Conservation (phyloP, 2,888 invertebrate species). For the Hyles lineata region DNA sequence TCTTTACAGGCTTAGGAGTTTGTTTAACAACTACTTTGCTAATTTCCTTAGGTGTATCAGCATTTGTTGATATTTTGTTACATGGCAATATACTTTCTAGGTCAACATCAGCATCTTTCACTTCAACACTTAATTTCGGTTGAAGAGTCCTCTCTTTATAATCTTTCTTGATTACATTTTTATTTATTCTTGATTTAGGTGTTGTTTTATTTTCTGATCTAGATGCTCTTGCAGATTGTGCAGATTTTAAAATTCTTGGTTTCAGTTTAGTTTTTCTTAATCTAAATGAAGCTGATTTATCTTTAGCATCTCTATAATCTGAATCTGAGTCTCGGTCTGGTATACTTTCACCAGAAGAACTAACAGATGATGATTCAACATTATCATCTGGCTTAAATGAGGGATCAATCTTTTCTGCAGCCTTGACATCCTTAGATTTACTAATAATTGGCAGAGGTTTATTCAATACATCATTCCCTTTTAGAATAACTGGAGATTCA, state of each 20-base stretch:
- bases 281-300: slow-evolving; percentile 62
- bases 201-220: slow-evolving; percentile 66
- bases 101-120: slow-evolving; percentile 59
- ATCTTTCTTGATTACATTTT: slow-evolving; percentile 64
- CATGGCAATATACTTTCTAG: slow-evolving; percentile 59
- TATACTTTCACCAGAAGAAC: slow-evolving; percentile 82
- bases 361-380: slow-evolving; percentile 78
- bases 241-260: slow-evolving; percentile 71
- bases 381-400: slow-evolving; percentile 77
- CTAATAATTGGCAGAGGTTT: slow-evolving; percentile 65
- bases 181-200: slow-evolving; percentile 63
- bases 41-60: slow-evolving; percentile 50
- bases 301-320: slow-evolving; percentile 82
- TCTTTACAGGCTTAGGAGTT: slow-evolving; percentile 66
- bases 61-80: slow-evolving; percentile 52
- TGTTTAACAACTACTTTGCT: slow-evolving; percentile 78
- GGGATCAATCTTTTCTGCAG: slow-evolving; percentile 55
- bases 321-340: slow-evolving; percentile 87
- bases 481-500: slow-evolving; percentile 67
- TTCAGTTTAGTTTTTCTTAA: slow-evolving; percentile 68
- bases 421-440: slow-evolving; percentile 64
- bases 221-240: slow-evolving; percentile 53
- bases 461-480: slow-evolving; percentile 72
- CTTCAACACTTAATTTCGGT: slow-evolving; percentile 62
- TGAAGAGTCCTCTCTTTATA: slow-evolving; percentile 66